Evolutionary conservation across 92 coral and sea anemone genomes (phyloP), one percentile per base, ranked within the genome.

Genomic region (Actinernus sp.): DNA sequence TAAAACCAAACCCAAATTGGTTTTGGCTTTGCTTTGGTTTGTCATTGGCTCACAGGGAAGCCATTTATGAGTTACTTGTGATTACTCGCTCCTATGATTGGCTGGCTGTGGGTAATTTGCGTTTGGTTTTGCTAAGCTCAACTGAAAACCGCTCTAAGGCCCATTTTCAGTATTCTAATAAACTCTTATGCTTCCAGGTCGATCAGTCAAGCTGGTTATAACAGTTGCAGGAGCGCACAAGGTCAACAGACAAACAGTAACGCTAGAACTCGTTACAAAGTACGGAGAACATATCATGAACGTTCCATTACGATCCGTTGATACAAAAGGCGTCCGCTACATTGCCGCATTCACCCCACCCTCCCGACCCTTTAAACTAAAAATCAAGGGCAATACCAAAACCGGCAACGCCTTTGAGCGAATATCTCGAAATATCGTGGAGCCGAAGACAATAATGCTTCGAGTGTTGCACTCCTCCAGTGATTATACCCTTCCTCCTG

Each of bases 151-250:
- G n/a, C n/a, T n/a, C n/a, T n/a, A n/a, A n/a, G n/a, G n/a, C n/a
- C n/a, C n/a, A n/a, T n/a, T n/a, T n/a, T n/a, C n/a, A n/a, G n/a
- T n/a, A n/a, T n/a, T n/a, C n/a, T n/a, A n/a, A n/a, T n/a, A n/a
- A n/a, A 17, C 9, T 71, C 11, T 39, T 44, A 25, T 56, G 27
- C 37, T 14, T 16, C n/a, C 71, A 93, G 96, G 88, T 13, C 58
- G 72, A 63, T 37, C 43, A 26, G 71, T 71, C 26, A 48, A 78
- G 60, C 49, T 89, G 37, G 43, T 93, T 56, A 21, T 93, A 1
- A 93, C 93, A 3, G 57, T 93, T 5, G 92, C 93, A 2, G 98
- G 95, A 21, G 39, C 75, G n/a, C 79, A 93, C 30, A 87, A 85
- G 49, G 76, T 89, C 26, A 59, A 70, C 30, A 43, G 33, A 33